Percentiles rank a stretch among this genome's conserved stretches.
Evolutionary conservation across 2,113 vertebrate genomes (phyloP).

Genomic region (Pterocles gutturalis): DNA sequence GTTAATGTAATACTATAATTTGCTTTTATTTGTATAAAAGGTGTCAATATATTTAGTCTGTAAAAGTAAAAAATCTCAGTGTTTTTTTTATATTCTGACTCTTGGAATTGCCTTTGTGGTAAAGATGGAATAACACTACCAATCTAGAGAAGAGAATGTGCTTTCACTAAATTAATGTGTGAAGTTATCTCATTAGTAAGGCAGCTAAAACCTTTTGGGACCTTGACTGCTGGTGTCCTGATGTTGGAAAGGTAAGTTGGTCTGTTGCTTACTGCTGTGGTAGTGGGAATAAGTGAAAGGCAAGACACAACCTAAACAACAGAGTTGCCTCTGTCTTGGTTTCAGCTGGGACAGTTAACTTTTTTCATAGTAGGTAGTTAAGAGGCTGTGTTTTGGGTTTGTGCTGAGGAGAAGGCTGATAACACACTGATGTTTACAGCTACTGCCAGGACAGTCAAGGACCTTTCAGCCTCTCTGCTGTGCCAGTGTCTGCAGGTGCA

Average conservation of each 20-base stretch:
- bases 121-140: not conserved
- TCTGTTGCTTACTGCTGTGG: accelerated
- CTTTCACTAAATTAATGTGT: not conserved
- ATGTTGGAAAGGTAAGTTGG: not conserved
- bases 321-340: not conserved
- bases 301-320: too few relatives aligned
- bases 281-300: not conserved
- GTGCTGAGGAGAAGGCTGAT: too few relatives aligned
- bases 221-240: not conserved
- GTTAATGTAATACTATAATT: constrained; percentile 67
- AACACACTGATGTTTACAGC: too few relatives aligned
- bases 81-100: not conserved
- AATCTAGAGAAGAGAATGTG: not conserved
- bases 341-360: too few relatives aligned
- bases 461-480: too few relatives aligned
- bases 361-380: too few relatives aligned
- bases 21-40: constrained; percentile 74
- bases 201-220: not conserved
- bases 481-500: too few relatives aligned
- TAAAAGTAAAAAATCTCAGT: constrained; percentile 21
- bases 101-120: not conserved
- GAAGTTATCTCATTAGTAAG: not conserved
- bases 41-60: constrained; percentile 53
- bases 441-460: too few relatives aligned
- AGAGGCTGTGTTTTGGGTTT: too few relatives aligned